A percentile compares a stretch with the other conserved stretches of the same genome.
phyloP scores from a whole-genome alignment of 2,888 invertebrate species.

The Acleris holmiana region DNA sequence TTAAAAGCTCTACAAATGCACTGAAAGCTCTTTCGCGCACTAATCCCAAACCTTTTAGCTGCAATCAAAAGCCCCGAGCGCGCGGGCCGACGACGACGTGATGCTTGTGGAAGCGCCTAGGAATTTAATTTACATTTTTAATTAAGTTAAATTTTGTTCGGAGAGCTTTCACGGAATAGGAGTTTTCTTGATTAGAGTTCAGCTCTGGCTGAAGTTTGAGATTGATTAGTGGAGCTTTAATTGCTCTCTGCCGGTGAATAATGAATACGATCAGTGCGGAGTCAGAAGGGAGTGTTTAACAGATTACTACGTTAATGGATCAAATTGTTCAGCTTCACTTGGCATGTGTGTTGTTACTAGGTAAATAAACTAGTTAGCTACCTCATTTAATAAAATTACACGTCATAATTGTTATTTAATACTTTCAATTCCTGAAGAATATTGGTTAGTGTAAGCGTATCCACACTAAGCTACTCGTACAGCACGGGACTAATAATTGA shows the following conservation, averaged over 20 bases:
- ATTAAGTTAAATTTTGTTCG: constrained; percentile 85
- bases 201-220: constrained; percentile 82
- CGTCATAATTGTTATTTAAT: not conserved
- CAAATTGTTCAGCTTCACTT: constrained; percentile 54
- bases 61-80: constrained; percentile 84
- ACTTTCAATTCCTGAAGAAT: not conserved
- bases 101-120: constrained; percentile 84
- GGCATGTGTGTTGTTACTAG: constrained; percentile 7
- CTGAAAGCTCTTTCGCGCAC: constrained; percentile 85
- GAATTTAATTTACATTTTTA: constrained; percentile 85
- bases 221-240: constrained; percentile 84
- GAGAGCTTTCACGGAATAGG: constrained; percentile 84
- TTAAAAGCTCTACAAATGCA: constrained; percentile 85
- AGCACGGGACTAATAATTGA: constrained; percentile 67
- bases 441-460: constrained; percentile 43
- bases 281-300: constrained; percentile 69
- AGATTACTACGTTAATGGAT: constrained; percentile 66
- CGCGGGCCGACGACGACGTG: constrained; percentile 62
- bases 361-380: constrained; percentile 11
- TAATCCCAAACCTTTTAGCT: constrained; percentile 85
- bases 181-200: constrained; percentile 85
- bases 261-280: constrained; percentile 80
- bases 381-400: not conserved
- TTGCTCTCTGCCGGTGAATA: constrained; percentile 82
- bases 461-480: constrained; percentile 54